Conservation (phyloP, 2,797 vertebrate genomes). For the Danio jaintianensis region DNA sequence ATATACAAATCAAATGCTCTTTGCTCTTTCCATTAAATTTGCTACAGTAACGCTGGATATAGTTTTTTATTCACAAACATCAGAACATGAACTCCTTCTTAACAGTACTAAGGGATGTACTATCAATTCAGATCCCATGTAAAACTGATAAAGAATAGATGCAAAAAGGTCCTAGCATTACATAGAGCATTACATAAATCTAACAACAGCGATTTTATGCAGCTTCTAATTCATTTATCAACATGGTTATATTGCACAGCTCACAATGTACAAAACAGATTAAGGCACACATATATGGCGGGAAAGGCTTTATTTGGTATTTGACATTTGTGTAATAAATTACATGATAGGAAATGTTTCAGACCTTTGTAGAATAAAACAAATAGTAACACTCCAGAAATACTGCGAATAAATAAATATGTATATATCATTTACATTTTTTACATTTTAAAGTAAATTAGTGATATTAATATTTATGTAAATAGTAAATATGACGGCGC, state of each 20-base stretch:
- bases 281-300: background rate
- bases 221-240: background rate
- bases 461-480: no score
- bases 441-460: no score
- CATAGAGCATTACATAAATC: background rate
- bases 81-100: background rate
- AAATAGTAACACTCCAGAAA: no score
- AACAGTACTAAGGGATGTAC: no score
- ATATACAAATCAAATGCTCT: background rate
- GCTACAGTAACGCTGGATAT: background rate
- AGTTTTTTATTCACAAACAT: background rate
- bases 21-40: no score
- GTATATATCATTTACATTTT: no score
- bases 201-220: background rate
- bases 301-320: constrained; percentile 9
- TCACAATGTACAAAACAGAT: background rate
- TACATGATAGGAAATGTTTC: background rate
- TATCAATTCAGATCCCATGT: background rate
- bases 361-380: no score
- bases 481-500: no score
- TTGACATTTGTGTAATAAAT: background rate
- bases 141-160: background rate
- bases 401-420: no score
- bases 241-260: background rate
- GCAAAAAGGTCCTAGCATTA: no score